Conservation (phyloP, 2,797 vertebrate species). For the Pachyuromys duprasi region DNA sequence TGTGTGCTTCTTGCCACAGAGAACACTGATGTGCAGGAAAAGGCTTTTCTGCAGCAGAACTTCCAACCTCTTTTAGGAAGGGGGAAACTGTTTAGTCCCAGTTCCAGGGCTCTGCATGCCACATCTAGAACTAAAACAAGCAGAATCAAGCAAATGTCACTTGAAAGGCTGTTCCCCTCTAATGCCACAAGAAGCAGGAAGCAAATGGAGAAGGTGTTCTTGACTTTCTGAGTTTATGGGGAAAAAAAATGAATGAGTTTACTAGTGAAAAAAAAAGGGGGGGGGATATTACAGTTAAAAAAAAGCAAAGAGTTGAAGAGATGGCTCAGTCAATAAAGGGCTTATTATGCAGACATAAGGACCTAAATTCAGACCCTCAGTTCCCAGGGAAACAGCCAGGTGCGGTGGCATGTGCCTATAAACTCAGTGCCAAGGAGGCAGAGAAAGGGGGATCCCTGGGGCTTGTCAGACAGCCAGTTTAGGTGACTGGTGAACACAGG, state of each 20-base stretch:
- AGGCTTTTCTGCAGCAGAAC: background rate
- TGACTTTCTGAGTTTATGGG: background rate
- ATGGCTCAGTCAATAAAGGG: background rate
- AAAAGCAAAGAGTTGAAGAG: background rate
- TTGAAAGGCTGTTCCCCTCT: background rate
- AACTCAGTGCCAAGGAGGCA: background rate
- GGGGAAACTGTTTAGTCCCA: background rate
- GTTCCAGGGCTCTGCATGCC: background rate
- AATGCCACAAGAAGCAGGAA: background rate
- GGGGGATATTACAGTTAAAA: background rate
- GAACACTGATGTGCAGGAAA: background rate
- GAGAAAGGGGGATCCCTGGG: background rate
- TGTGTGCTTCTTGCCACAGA: background rate
- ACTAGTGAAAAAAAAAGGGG: background rate
- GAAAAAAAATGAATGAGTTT: background rate
- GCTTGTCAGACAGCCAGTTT: background rate
- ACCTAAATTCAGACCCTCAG: background rate
- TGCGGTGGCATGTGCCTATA: background rate
- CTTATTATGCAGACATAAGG: background rate
- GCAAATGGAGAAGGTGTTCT: background rate
- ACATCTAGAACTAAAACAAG: background rate
- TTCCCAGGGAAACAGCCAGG: background rate
- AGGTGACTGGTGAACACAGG: background rate
- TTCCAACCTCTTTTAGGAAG: background rate
- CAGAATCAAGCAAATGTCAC: background rate